phyloP scores from a whole-genome alignment of 2,113 vertebrate species.

The Rhipidura dahli region DNA sequence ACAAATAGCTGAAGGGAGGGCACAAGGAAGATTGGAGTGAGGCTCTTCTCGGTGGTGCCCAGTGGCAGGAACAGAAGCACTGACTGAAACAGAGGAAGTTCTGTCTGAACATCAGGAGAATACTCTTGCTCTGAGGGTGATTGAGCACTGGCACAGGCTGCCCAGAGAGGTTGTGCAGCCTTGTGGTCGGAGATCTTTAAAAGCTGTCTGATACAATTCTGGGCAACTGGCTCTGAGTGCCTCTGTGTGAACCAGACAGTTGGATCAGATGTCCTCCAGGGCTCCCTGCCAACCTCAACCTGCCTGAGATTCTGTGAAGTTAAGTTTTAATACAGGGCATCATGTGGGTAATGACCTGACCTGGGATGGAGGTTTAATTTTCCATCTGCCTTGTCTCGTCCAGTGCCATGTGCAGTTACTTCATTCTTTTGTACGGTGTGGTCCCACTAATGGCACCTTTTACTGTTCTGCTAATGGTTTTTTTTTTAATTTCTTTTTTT shows the following conservation, averaged over 20 bases:
- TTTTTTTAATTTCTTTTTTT: background rate
- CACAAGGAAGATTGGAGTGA: background rate
- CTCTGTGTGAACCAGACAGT: background rate
- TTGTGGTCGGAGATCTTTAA: background rate
- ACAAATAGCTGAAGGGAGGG: background rate
- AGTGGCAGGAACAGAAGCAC: background rate
- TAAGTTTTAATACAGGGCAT: background rate
- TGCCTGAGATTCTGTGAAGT: background rate
- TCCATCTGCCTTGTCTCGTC: background rate
- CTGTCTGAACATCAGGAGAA: background rate
- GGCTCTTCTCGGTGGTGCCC: background rate
- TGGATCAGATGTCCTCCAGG: background rate
- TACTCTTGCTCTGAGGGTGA: background rate
- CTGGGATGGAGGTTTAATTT: background rate
- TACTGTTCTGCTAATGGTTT: rapidly evolving
- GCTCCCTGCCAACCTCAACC: background rate
- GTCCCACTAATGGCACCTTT: background rate
- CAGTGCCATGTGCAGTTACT: background rate
- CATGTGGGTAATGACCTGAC: background rate
- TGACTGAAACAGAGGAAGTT: background rate
- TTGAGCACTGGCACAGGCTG: background rate
- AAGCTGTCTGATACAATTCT: background rate
- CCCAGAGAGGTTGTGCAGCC: background rate
- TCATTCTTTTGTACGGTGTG: background rate
- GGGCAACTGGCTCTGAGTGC: background rate